Evolutionary conservation across 2,113 vertebrate genomes (phyloP), one percentile per base, ranked within the genome.

Genomic region (Coptodon bakossiorum): DNA sequence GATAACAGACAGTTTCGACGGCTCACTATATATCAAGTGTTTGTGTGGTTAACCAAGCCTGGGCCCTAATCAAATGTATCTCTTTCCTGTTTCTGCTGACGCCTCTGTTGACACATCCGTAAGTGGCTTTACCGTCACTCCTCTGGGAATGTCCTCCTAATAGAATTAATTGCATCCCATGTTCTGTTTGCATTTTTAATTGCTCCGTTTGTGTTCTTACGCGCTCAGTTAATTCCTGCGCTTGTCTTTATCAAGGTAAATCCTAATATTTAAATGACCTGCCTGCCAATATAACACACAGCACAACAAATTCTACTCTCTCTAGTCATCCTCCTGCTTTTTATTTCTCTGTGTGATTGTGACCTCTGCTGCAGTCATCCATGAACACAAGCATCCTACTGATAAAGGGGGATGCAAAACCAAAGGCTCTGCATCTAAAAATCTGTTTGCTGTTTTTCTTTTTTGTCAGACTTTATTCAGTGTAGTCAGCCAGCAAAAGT

Each of bases 111-210:
- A 94, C 93, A 90, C 83, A 89, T 88, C 71, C 10, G 3, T 57
- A 85, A 92, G 90, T 88, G 88, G 90, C 87, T 93, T 94, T 91
- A 95, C 95, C 91, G 43, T 56, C 17, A 7, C 27, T 92, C 94
- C 90, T 87, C 81, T 71, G 94, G 91, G 95, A 89, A 83, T 81
- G 79, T 94, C 79, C 43, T 34, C 87, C 92, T 93, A 92, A 96
- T 89, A 81, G 80, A 95, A 93, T 93, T 95, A 93, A 92, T 94
- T 94, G 88, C 83, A 24, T 93, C 86, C 85, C 43, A 61, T 66
- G 31, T 92, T 93, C 80, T 81, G 85, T 95, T 95, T 95, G 90
- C 82, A 89, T 93, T 90, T 90, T 86, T 76, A 92, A 82, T 93
- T 80, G 86, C 73, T 92, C 79, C 9, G 14, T 90, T 84, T 85